Base-by-base conservation (phyloP, 1,140 invertebrate species). In the Pogonognathellus flavescens region DNA sequence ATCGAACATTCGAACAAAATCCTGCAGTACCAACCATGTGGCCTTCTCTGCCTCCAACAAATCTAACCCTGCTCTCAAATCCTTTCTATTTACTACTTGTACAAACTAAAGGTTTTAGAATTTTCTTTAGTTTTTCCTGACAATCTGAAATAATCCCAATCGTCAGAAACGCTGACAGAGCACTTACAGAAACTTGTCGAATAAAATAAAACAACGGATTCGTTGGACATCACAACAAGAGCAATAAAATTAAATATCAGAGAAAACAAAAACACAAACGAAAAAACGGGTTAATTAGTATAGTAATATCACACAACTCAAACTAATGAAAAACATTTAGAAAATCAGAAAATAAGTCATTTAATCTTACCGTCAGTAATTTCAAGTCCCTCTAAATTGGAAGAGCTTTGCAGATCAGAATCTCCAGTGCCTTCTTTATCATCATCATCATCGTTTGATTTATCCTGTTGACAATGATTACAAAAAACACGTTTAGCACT, bases 301-400 rank as follows among this genome's bases (percentile, higher is more conserved):
- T 41, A 50, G 70, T 76, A 76, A 76, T 76, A 76, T 76, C 22
- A 76, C 70, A 76, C 25, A 76, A 76, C 31, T 49, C 31, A 76
- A 76, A 76, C 70, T 76, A 76, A 76, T 76, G n/a, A 8, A 76
- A 25, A 76, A n/a, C 31, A 83, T 70, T 62, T 13, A 85, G 80
- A 82, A 82, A 62, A 13, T 60, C n/a, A 82, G 25, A 6, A 76
- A 0, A 76, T 49, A 76, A 25, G 0, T 66, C 18, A n/a, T 66
- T 8, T 76, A 52, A 20, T 59, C 88, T 88, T 87, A 89, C 88
- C 88, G 86, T 89, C 88, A 57, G 82, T 80, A 59, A 88, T 85
- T 83, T 89, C 88, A n/a, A 89, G 60, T 62, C 88, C 88, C 20
- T 89, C 88, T 18, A 72, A 53, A 84, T 88, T 89, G n/a, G 85